Evolutionary conservation across 2,113 vertebrate species (phyloP).

Genomic region (Ramphastos sulfuratus): DNA sequence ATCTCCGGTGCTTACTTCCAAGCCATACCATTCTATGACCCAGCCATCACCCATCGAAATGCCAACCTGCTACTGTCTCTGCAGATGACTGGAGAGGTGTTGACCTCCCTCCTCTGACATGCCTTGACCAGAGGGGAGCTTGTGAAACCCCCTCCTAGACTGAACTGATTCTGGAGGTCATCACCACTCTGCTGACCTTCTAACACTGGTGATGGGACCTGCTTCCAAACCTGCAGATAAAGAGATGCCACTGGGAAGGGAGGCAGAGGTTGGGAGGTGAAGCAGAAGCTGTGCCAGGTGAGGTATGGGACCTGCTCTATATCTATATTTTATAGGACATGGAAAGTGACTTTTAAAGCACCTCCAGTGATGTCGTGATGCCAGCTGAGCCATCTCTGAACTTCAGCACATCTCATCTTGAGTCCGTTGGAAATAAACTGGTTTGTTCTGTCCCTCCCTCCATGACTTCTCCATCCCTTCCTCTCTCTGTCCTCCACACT

Average conservation of each 20-base stretch:
- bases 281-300: not conserved
- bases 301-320: conserved; percentile 20
- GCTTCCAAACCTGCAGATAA: not conserved
- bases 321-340: conserved; percentile 57
- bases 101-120: not conserved
- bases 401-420: not conserved
- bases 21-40: too few species aligned
- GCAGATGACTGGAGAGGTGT: not conserved
- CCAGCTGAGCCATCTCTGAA: not conserved
- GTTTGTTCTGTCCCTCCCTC: not conserved
- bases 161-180: not conserved
- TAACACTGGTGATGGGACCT: not conserved
- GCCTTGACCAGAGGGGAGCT: rapidly evolving
- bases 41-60: not conserved
- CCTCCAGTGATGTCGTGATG: not conserved
- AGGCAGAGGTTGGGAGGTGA: not conserved
- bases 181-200: not conserved
- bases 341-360: conserved; percentile 58
- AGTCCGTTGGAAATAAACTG: not conserved
- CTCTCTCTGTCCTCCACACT: not conserved
- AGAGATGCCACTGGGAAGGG: not conserved
- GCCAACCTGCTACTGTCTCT: not conserved
- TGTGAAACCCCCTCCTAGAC: not conserved
- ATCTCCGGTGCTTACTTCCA: too few species aligned
- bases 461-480: not conserved